Evolutionary conservation across 2,797 vertebrate species (phyloP), one percentile per base, ranked within the genome.

Genomic region (Parambassis ranga): DNA sequence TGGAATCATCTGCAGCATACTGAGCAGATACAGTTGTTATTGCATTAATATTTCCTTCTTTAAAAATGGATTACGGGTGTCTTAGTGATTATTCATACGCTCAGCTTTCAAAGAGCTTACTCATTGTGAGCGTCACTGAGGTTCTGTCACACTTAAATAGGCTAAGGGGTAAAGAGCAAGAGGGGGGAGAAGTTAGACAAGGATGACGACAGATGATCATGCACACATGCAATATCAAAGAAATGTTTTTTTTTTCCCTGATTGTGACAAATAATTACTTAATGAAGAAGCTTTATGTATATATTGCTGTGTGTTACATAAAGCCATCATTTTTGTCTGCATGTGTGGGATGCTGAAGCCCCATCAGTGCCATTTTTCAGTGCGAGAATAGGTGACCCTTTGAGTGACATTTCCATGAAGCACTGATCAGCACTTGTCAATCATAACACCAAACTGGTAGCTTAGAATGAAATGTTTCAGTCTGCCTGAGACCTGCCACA

Each of bases 1-100:
- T 71, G 63, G 55, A 83, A 83, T 81, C 59, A 52, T 82, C 52
- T 53, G 52, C 57, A 14, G 65, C 84, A 89, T 75, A 74, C 71
- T 39, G 64, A 85, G 84, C 85, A 76, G 81, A 87, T 79, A 85
- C 76, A 86, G 82, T 79, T 85, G 74, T 90, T 79, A 66, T 57
- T 64, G 66, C 64, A 84, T 87, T 89, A 78, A 89, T 85, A 90
- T 84, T 85, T 39, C 27, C 47, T 71, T 83, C 67, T 84, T 90
- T 83, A 77, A 87, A 85, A 90, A 90, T 69, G 77, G 85, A 89
- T 89, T 87, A 86, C 52, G 56, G 60, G 58, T 66, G 81, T 62
- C 71, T 82, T 65, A 67, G 84, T 90, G 85, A 90, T 90, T 88
- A 91, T 92, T 90, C 84, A 82, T 78, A 77, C 66, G 60, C 75